Conservation (phyloP, 1,140 invertebrate species). For the Cecropterus lyciades region DNA sequence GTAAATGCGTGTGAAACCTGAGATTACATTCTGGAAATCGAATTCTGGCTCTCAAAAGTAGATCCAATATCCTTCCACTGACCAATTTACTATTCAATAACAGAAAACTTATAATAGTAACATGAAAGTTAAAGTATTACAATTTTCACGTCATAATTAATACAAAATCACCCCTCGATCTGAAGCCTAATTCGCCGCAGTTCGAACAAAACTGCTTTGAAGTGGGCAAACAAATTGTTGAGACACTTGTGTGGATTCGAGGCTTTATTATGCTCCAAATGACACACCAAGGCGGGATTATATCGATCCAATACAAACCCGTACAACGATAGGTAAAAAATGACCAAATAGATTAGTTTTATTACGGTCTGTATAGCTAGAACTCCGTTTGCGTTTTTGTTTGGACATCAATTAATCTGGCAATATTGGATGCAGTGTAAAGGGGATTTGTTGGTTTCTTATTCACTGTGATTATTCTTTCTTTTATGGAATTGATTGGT, state of each 20-base stretch:
- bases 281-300: slow-evolving; percentile 65
- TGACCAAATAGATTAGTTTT: slow-evolving; percentile 25
- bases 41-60: too few relatives aligned
- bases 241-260: slow-evolving; percentile 71
- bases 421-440: slow-evolving; percentile 4
- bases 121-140: slow-evolving; percentile 1
- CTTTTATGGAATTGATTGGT: neutral
- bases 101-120: neutral
- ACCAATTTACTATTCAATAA: too few relatives aligned
- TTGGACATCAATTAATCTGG: slow-evolving; percentile 11
- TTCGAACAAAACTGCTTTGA: slow-evolving; percentile 61
- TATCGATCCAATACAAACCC: slow-evolving; percentile 54
- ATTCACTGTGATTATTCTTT: neutral
- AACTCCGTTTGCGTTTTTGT: slow-evolving; percentile 11
- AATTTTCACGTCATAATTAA: slow-evolving; percentile 27
- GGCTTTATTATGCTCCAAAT: slow-evolving; percentile 67
- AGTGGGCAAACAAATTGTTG: slow-evolving; percentile 74
- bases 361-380: slow-evolving; percentile 14
- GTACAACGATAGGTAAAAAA: slow-evolving; percentile 18
- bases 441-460: neutral
- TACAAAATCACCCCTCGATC: slow-evolving; percentile 40
- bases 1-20: too few relatives aligned
- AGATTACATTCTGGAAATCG: too few relatives aligned
- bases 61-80: too few relatives aligned
- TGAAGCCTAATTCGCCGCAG: slow-evolving; percentile 41